Base-by-base conservation (phyloP, 2,113 vertebrate genomes). In the Pteropus alecto region DNA sequence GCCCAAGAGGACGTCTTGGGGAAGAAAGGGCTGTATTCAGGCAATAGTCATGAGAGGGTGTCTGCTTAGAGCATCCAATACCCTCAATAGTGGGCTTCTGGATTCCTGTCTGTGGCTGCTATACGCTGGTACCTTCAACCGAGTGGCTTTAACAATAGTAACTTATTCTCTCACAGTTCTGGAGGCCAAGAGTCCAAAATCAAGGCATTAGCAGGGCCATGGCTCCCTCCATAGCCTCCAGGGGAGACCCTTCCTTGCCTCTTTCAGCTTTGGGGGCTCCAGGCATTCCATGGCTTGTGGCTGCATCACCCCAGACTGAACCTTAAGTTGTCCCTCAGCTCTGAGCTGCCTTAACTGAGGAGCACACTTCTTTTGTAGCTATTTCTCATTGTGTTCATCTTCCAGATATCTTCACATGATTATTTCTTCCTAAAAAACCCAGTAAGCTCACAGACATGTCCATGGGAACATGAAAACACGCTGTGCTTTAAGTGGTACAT, bases 401-500 rank as follows among this genome's bases (percentile, higher is more conserved):
- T 65, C 5, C 60, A 11, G 2, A 18, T 71, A 41, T 28, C 3
- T 43, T 51, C 35, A 6, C 10, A 0, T 7, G 11, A 71, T 68
- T 5, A 1, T 65, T 56, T 82, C 58, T 74, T 60, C 67, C 16
- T 41, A 12, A 48, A 41, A 51, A 48, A 58, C 4, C 54, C n/a
- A 19, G 2, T 10, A 30, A n/a, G 48, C 21, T 74, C 56, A 12
- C 38, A 51, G 68, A 95, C 97, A 78, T 33, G 14, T 2, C 1
- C 3, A 0, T 73, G 85, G 79, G 95, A 96, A 96, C 81, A 76
- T 83, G 38, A 3, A 7, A 85, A 68, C 6, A 13, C 63, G 6
- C 73, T 90, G 78, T 38, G 46, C 96, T 94, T 88, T 93, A 3
- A 30, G 19, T 28, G 63, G 41, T 67, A 95, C 35, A 71, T 85